phyloP scores from a whole-genome alignment of 2,888 invertebrate species.

The Pollenia griseotomentosa region DNA sequence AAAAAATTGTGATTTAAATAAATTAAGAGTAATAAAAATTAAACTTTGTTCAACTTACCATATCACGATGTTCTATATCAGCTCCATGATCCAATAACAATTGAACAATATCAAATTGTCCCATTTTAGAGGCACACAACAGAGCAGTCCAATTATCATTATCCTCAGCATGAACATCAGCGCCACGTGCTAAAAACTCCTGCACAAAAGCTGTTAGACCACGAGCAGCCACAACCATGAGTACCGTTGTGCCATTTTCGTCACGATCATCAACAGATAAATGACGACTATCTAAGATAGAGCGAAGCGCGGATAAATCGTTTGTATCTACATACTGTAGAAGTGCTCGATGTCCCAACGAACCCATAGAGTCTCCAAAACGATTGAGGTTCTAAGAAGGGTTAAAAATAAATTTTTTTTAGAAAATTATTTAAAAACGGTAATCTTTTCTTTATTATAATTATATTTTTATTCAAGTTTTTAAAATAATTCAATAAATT shows the following conservation, averaged over 20 bases:
- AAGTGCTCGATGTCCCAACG: conserved; percentile 93
- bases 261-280: conserved; percentile 93
- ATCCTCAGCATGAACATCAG: conserved; percentile 96
- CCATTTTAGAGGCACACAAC: conserved; percentile 95
- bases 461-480: neutral
- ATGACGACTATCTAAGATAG: conserved; percentile 92
- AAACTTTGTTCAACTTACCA: conserved; percentile 86
- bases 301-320: conserved; percentile 91
- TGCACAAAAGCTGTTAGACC: conserved; percentile 93
- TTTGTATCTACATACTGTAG: conserved; percentile 92
- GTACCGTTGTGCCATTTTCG: conserved; percentile 97
- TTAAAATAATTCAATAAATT: conserved; percentile 1
- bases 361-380: conserved; percentile 94
- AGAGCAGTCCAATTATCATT: conserved; percentile 97
- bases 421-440: neutral
- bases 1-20: neutral
- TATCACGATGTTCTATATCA: conserved; percentile 93
- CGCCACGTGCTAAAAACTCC: conserved; percentile 94
- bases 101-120: conserved; percentile 91
- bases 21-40: neutral
- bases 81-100: conserved; percentile 94
- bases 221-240: conserved; percentile 95
- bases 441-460: too few relatives aligned
- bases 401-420: conserved; percentile 19
- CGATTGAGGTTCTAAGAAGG: conserved; percentile 91